A percentile compares a stretch with the other conserved stretches of the same genome.
Evolutionary conservation across 2,797 vertebrate genomes (phyloP).

Genomic region (Amniataba percoides): DNA sequence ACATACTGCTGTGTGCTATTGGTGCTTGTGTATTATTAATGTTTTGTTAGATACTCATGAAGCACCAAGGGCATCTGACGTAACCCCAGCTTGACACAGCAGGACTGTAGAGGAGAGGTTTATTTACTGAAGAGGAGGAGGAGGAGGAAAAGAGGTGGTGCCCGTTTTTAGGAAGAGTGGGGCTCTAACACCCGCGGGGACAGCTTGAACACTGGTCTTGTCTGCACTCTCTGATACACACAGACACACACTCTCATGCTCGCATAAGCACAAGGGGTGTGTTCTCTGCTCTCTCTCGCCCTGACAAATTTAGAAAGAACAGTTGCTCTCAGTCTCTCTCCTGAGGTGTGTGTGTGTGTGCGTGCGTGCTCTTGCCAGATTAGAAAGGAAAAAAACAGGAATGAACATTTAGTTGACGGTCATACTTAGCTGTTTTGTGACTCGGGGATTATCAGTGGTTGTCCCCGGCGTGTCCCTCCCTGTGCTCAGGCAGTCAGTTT

Average conservation of each 20-base stretch:
- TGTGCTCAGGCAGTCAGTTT: conserved; percentile 42
- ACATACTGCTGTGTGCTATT: conserved; percentile 29
- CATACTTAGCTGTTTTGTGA: conserved; percentile 3
- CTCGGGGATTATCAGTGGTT: conserved; percentile 28
- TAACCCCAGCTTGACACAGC: conserved; percentile 27
- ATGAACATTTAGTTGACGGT: conserved; percentile 25
- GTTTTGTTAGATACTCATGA: conserved; percentile 43
- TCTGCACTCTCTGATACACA: conserved; percentile 35
- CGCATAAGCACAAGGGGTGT: conserved; percentile 53
- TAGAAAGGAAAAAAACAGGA: conserved; percentile 19
- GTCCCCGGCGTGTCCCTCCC: not conserved
- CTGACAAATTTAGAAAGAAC: conserved; percentile 83
- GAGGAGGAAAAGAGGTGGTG: conserved; percentile 36
- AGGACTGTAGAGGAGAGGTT: conserved; percentile 38
- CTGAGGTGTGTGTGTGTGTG: conserved; percentile 25
- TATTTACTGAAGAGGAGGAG: conserved; percentile 45
- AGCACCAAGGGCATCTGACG: conserved; percentile 27
- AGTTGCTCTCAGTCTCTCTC: conserved; percentile 73
- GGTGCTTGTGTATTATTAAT: conserved; percentile 60
- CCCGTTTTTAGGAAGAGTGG: conserved; percentile 40
- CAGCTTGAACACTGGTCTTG: conserved; percentile 48
- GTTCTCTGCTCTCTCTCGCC: conserved; percentile 46
- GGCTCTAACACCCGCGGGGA: conserved; percentile 35
- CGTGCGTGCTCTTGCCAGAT: conserved; percentile 18
- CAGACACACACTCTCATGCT: conserved; percentile 32